These are phyloP conservation scores for Proteles cristata DNA, from an alignment of 2,113 vertebrate species.

Conservation along the genomic window DNA sequence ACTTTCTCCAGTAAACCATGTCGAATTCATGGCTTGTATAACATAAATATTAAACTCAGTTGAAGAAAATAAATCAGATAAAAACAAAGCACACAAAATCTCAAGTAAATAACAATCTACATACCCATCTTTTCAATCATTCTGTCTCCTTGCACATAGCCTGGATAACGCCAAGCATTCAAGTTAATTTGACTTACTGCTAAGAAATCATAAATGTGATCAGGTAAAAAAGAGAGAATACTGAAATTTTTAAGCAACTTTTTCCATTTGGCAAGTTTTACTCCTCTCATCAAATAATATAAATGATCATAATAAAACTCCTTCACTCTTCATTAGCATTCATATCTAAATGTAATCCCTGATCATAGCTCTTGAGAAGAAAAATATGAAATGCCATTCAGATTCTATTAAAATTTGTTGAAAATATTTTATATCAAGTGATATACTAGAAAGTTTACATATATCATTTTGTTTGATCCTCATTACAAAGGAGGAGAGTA, in stretches of 20 bases:
- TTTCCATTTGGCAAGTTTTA: not conserved
- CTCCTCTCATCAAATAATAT: not conserved
- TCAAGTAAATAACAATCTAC: not conserved
- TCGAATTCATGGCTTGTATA: not conserved
- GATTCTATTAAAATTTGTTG: not conserved
- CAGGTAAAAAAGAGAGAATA: not conserved
- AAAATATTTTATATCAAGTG: not conserved
- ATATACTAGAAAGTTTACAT: not conserved
- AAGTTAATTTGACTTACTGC: not conserved
- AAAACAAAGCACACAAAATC: not conserved
- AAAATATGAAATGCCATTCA: not conserved
- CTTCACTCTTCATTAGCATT: slow-evolving; percentile 1
- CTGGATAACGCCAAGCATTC: not conserved
- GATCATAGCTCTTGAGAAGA: not conserved
- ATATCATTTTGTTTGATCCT: not conserved
- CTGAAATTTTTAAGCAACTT: not conserved
- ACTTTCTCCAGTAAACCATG: not conserved
- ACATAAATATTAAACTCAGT: slow-evolving; percentile 9
- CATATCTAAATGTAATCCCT: not conserved
- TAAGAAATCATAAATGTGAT: not conserved
- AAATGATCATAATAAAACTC: not conserved
- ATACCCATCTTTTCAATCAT: not conserved
- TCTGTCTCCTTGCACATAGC: not conserved
- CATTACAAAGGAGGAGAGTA: not conserved
- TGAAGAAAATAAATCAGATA: not conserved